Base-by-base conservation (phyloP, 1,140 invertebrate genomes). In the Drosophila bipectinata region DNA sequence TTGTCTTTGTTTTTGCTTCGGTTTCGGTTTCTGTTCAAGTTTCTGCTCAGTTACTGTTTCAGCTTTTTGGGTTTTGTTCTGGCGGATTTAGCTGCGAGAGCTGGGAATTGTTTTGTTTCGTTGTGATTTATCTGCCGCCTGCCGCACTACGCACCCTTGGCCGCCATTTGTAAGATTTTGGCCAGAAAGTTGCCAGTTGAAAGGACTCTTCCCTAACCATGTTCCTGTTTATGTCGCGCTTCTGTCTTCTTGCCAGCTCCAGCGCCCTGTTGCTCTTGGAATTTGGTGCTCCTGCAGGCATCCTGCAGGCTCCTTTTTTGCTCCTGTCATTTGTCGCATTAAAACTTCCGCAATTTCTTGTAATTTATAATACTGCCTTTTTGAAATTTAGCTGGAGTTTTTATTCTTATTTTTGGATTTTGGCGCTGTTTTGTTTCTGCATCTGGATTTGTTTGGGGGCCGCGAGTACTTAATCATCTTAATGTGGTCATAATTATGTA, bases 111-210 rank as follows among this genome's bases (percentile, higher is more conserved):
- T 84, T 83, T 76, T 84, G 82, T 85, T 77, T 80, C 66, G 77
- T 66, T 73, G 68, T 83, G 79, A 83, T 84, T 84, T 84, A 84
- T 84, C 72, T 80, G 53, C 66, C 58, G 37, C 59, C 64, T 84
- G 79, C 56, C 78, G 56, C 47, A 26, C 28, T 34, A 34, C 28
- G 55, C 44, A 62, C 67, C 52, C 67, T 77, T 51, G 64, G 71
- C 79, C 83, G 83, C 83, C 83, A 87, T 87, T 87, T 88, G 76
- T 87, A 87, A 87, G 83, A 87, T 88, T 88, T 77, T 83, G 87
- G 63, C 79, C 71, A 75, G 79, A 87, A 87, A 81, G 80, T 79
- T 88, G 78, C 74, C 78, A 78, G 82, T 51, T 67, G 51, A 28
- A 28, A 28, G 26, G 26, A 28, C 26, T 28, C 71, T 63, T 85